Evolutionary conservation across 2,113 vertebrate genomes (phyloP).

Genomic region (Chaenocephalus aceratus): DNA sequence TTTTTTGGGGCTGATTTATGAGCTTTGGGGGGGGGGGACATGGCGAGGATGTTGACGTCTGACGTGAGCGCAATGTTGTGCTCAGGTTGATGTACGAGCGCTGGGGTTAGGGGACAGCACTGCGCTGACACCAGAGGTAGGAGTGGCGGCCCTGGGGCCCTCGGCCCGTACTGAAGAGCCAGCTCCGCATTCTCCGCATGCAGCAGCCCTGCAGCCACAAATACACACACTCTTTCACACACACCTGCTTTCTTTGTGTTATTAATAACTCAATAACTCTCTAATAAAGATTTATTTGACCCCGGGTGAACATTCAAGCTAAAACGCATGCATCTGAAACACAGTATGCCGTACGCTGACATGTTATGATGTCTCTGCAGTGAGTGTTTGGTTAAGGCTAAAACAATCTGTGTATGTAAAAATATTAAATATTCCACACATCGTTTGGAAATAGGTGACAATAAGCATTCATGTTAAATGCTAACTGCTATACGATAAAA

Average conservation of each 20-base stretch:
- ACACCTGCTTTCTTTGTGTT: slow-evolving; percentile 57
- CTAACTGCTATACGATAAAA: neutral
- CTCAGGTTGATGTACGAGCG: slow-evolving; percentile 79
- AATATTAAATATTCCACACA: neutral
- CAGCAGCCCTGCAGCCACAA: slow-evolving; percentile 44
- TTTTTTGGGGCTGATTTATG: slow-evolving; percentile 81
- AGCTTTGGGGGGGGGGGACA: slow-evolving; percentile 56
- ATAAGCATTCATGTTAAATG: neutral
- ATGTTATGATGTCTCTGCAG: neutral
- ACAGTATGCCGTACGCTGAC: neutral
- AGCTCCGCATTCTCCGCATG: slow-evolving; percentile 57
- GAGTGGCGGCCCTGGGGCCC: slow-evolving; percentile 67
- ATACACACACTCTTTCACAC: slow-evolving; percentile 25
- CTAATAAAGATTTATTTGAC: slow-evolving; percentile 36
- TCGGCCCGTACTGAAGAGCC: slow-evolving; percentile 58
- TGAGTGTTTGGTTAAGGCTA: neutral
- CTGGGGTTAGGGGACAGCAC: slow-evolving; percentile 75
- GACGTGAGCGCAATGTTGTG: slow-evolving; percentile 62
- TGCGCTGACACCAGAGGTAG: slow-evolving; percentile 72
- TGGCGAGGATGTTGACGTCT: slow-evolving; percentile 65
- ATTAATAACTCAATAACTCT: slow-evolving; percentile 62
- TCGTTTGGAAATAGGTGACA: neutral
- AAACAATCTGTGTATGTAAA: neutral
- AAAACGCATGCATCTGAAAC: neutral
- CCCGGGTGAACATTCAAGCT: slow-evolving; percentile 5